Evolutionary conservation across 2,797 vertebrate species (phyloP).

Genomic region (Ctenochaetus hawaiiensis): DNA sequence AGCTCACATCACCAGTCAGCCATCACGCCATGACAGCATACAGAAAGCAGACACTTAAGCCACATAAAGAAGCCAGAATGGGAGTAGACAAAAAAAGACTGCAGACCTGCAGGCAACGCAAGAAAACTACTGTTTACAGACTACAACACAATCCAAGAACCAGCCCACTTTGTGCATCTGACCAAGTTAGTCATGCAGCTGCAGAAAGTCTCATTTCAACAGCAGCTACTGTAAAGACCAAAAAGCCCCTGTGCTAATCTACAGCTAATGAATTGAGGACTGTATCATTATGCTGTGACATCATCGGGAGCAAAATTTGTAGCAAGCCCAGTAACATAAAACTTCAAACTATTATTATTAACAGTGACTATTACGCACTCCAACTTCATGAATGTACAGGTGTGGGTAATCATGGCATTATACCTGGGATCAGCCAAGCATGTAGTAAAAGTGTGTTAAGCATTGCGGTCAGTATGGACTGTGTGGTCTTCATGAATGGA

Average conservation of each 20-base stretch:
- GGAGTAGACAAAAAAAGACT: neutral
- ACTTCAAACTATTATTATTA: constrained; percentile 16
- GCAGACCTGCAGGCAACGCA: constrained; percentile 14
- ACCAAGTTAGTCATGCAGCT: constrained; percentile 48
- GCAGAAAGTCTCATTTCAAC: constrained; percentile 45
- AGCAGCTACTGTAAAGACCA: constrained; percentile 40
- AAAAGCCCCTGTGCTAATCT: constrained; percentile 33
- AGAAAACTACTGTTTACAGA: constrained; percentile 29
- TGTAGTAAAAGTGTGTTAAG: constrained; percentile 34
- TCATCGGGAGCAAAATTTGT: constrained; percentile 6
- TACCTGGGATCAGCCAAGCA: constrained; percentile 9
- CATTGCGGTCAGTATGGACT: constrained; percentile 3
- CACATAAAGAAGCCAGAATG: constrained; percentile 13
- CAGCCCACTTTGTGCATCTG: constrained; percentile 11
- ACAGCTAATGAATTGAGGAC: constrained; percentile 33
- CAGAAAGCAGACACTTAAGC: constrained; percentile 24
- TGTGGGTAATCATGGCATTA: constrained; percentile 13
- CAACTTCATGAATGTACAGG: constrained; percentile 24
- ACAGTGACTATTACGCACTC: constrained; percentile 15
- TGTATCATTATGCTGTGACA: constrained; percentile 23
- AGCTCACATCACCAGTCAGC: constrained; percentile 12
- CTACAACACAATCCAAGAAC: constrained; percentile 8
- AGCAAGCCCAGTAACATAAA: constrained; percentile 30
- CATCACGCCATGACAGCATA: neutral
- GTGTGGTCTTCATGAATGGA: constrained; percentile 23